A percentile compares a stretch with the other conserved stretches of the same genome.
phyloP scores from a whole-genome alignment of 2,113 vertebrate genomes.

The Pomatorhinus ruficollis region DNA sequence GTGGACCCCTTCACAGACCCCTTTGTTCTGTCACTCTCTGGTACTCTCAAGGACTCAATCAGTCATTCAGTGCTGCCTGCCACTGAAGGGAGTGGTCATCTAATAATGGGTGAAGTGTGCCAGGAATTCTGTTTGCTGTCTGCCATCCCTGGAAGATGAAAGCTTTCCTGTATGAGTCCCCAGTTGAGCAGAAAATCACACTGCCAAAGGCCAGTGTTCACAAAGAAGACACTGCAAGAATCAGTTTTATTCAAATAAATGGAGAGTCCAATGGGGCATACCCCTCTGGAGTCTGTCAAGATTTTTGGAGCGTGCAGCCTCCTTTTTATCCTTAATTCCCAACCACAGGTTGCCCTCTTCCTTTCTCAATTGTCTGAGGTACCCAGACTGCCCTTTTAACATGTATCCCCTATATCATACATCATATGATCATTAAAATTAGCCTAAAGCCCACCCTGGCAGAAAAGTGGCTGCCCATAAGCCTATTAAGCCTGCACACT shows the following conservation, averaged over 20 bases:
- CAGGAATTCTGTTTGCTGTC: not conserved
- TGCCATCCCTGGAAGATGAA: not conserved
- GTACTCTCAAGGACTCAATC: too few relatives aligned
- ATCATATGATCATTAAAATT: not conserved
- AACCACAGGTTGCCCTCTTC: not conserved
- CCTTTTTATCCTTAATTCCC: not conserved
- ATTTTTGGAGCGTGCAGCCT: not conserved
- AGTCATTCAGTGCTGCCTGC: rapidly evolving
- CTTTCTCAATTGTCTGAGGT: not conserved
- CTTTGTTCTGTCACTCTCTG: not conserved
- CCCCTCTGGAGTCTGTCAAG: rapidly evolving
- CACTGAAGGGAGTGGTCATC: not conserved
- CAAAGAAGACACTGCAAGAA: not conserved
- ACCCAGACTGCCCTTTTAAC: not conserved
- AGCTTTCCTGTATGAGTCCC: not conserved
- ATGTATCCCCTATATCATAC: too few relatives aligned
- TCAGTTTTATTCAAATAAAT: not conserved
- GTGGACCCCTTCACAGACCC: not conserved
- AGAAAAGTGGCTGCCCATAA: not conserved
- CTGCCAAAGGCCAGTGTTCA: not conserved
- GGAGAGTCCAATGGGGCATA: not conserved
- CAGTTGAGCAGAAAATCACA: not conserved
- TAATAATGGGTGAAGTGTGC: too few relatives aligned
- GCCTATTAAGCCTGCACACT: not conserved
- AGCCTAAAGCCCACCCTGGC: not conserved